Evolutionary conservation across 2,888 invertebrate species (phyloP).

Genomic region (Melangyna quadrimaculata): DNA sequence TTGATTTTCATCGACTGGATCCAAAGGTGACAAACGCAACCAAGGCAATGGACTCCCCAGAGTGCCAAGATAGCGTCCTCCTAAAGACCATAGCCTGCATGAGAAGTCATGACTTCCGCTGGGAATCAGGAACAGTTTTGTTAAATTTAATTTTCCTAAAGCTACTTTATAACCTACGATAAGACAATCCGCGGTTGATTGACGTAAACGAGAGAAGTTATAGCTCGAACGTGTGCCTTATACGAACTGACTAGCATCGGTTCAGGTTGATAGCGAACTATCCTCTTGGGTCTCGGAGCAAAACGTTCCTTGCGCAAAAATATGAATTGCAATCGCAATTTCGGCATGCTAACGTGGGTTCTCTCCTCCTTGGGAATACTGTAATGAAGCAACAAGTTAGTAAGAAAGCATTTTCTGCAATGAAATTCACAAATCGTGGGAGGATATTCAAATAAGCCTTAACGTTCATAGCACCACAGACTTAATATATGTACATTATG

Average conservation of each 20-base stretch:
- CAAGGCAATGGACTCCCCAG: slow-evolving; percentile 87
- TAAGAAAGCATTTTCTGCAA: background rate
- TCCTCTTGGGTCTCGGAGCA: slow-evolving; percentile 86
- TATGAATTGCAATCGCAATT: slow-evolving; percentile 86
- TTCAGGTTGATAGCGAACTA: slow-evolving; percentile 83
- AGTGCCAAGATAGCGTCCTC: slow-evolving; percentile 87
- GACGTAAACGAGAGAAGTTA: slow-evolving; percentile 86
- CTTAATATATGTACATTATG: no score
- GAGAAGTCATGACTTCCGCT: slow-evolving; percentile 88
- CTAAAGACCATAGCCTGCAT: slow-evolving; percentile 88
- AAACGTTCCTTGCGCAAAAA: slow-evolving; percentile 87
- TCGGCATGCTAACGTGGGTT: slow-evolving; percentile 84
- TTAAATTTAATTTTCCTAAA: background rate
- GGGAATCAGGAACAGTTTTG: slow-evolving; percentile 16
- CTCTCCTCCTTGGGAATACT: slow-evolving; percentile 78
- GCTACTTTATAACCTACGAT: slow-evolving; percentile 82
- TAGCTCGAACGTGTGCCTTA: slow-evolving; percentile 86
- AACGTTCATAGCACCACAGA: slow-evolving; percentile 20
- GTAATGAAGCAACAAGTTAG: slow-evolving; percentile 49
- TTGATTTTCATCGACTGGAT: slow-evolving; percentile 79
- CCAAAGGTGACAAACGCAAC: slow-evolving; percentile 82
- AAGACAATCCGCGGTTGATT: slow-evolving; percentile 86
- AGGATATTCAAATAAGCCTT: slow-evolving; percentile 19
- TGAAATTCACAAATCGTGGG: background rate
- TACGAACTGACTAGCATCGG: slow-evolving; percentile 87